These are phyloP conservation scores for Temnothorax longispinosus DNA, from an alignment of 1,140 invertebrate species.

Conservation along the genomic window DNA sequence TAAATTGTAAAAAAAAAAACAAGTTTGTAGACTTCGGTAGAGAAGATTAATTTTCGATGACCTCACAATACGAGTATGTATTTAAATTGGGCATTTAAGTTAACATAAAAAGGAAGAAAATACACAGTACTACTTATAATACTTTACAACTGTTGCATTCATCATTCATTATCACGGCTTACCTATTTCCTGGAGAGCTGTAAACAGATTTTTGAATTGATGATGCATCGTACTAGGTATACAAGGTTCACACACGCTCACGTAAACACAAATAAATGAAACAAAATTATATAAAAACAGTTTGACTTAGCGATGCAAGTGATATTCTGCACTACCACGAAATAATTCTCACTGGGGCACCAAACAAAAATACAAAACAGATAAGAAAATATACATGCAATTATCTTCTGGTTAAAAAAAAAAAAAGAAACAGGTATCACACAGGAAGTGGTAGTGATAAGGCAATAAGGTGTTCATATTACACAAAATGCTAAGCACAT, in stretches of 20 bases:
- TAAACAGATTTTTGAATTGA: slow-evolving; percentile 82
- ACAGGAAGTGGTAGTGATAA: slow-evolving; percentile 79
- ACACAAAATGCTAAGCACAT: slow-evolving; percentile 59
- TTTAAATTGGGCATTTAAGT: slow-evolving; percentile 52
- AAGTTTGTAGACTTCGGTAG: neutral
- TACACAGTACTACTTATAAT: slow-evolving; percentile 75
- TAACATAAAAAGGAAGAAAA: slow-evolving; percentile 70
- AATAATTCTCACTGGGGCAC: slow-evolving; percentile 71
- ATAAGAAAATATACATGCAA: slow-evolving; percentile 80
- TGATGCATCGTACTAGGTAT: slow-evolving; percentile 74
- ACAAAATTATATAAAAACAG: slow-evolving; percentile 68
- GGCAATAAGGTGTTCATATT: slow-evolving; percentile 76
- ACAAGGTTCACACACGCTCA: slow-evolving; percentile 74
- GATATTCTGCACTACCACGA: slow-evolving; percentile 67
- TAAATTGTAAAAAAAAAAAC: neutral
- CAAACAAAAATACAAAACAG: slow-evolving; percentile 79
- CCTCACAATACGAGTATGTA: slow-evolving; percentile 20
- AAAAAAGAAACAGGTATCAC: slow-evolving; percentile 66
- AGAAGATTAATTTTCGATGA: slow-evolving; percentile 62
- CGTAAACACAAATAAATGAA: slow-evolving; percentile 66
- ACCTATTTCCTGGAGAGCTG: slow-evolving; percentile 86
- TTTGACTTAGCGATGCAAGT: slow-evolving; percentile 58
- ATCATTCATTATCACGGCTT: slow-evolving; percentile 82
- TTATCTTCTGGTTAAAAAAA: slow-evolving; percentile 61
- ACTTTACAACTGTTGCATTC: slow-evolving; percentile 80